Conservation (phyloP, 1,140 invertebrate genomes). For the Lycorma delicatula region DNA sequence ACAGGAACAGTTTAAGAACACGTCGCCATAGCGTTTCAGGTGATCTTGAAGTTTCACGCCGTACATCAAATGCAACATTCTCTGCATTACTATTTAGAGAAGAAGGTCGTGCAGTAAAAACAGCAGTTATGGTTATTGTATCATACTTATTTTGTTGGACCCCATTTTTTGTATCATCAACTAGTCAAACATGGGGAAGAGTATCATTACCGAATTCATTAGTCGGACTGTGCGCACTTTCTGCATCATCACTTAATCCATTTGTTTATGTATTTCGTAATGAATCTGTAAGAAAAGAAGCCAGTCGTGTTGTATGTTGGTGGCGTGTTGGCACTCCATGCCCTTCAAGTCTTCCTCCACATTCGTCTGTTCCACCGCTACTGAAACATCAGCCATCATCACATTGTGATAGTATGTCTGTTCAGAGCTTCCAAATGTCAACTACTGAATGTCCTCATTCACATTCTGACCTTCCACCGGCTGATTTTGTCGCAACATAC, state of each 20-base stretch:
- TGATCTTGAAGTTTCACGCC: slow-evolving; percentile 19
- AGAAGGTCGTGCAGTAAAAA: slow-evolving; percentile 47
- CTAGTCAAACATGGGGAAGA: slow-evolving; percentile 9
- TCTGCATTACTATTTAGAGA: slow-evolving; percentile 42
- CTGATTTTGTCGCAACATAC: slow-evolving; percentile 32
- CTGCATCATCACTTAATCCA: slow-evolving; percentile 39
- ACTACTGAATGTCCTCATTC: slow-evolving; percentile 25
- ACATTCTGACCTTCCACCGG: slow-evolving; percentile 18
- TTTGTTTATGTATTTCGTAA: slow-evolving; percentile 47
- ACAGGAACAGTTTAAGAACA: slow-evolving; percentile 44
- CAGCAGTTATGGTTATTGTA: slow-evolving; percentile 42
- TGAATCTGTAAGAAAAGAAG: slow-evolving; percentile 39
- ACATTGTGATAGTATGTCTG: slow-evolving; percentile 29
- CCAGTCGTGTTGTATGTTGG: slow-evolving; percentile 33
- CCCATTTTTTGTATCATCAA: slow-evolving; percentile 41
- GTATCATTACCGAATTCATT: slow-evolving; percentile 15
- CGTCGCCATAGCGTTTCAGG: slow-evolving; percentile 43
- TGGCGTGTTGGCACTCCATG: slow-evolving; percentile 14
- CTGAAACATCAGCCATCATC: slow-evolving; percentile 24
- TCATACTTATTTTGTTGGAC: slow-evolving; percentile 47
- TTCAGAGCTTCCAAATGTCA: slow-evolving; percentile 30
- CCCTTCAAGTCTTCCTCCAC: slow-evolving; percentile 11
- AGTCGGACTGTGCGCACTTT: slow-evolving; percentile 24
- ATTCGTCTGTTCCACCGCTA: slow-evolving; percentile 5
- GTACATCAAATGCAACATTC: slow-evolving; percentile 37